Evolutionary conservation across 2,888 invertebrate genomes (phyloP).

Genomic region (Coleophora deauratella): DNA sequence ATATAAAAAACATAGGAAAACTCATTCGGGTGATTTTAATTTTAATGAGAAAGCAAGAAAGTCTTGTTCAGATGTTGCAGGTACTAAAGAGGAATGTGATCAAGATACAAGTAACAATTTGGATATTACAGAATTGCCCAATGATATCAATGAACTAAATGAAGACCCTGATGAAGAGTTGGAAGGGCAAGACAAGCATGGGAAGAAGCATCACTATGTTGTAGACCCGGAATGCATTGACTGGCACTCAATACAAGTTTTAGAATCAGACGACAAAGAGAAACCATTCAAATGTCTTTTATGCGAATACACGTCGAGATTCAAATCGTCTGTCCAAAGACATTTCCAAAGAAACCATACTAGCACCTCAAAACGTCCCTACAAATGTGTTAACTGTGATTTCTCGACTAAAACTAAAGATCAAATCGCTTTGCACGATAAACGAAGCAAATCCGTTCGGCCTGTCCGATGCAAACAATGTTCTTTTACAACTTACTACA

Average conservation of each 20-base stretch:
- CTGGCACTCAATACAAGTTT: constrained; percentile 43
- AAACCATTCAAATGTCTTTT: constrained; percentile 41
- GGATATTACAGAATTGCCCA: not conserved
- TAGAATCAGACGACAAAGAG: constrained; percentile 33
- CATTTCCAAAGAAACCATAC: constrained; percentile 54
- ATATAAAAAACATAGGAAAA: constrained; percentile 37
- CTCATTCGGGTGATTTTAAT: not conserved
- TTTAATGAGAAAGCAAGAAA: constrained; percentile 16
- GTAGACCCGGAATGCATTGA: constrained; percentile 36
- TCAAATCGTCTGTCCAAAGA: constrained; percentile 49
- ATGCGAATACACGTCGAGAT: constrained; percentile 42
- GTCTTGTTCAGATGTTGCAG: not conserved
- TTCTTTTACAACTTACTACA: constrained; percentile 32
- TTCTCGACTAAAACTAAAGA: constrained; percentile 56
- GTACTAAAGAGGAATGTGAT: not conserved
- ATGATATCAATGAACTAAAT: no score
- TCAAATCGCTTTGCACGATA: constrained; percentile 48
- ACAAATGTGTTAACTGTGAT: constrained; percentile 47
- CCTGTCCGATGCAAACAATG: constrained; percentile 30
- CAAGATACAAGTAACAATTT: not conserved
- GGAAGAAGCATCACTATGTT: not conserved
- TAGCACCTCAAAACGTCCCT: constrained; percentile 34
- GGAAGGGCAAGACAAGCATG: not conserved
- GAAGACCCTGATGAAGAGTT: no score
- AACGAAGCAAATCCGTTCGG: constrained; percentile 32